Evolutionary conservation across 2,797 vertebrate species (phyloP).

Genomic region (Crypturellus tataupa): DNA sequence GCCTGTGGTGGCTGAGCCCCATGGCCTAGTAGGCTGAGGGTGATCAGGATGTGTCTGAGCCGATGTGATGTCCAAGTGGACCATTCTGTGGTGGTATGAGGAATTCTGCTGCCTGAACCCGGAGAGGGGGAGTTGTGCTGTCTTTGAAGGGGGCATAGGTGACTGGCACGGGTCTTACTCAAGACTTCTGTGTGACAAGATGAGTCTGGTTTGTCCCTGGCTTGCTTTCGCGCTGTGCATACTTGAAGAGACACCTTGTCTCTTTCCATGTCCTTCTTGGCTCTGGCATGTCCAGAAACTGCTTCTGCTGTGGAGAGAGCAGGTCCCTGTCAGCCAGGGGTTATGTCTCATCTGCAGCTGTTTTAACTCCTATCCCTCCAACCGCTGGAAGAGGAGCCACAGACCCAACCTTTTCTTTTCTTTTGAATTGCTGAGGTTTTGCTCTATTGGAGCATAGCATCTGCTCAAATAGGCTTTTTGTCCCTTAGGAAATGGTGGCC

Average conservation of each 20-base stretch:
- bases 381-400: background rate
- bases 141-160: accelerated
- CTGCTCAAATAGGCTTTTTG: background rate
- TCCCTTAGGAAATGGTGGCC: background rate
- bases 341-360: background rate
- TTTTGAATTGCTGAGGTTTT: background rate
- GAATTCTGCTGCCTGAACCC: accelerated
- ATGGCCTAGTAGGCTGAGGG: background rate
- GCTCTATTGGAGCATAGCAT: background rate
- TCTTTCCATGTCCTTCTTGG: background rate
- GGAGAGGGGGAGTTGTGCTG: accelerated
- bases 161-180: accelerated
- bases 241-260: background rate
- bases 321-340: background rate
- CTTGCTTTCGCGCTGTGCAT: background rate
- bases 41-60: background rate
- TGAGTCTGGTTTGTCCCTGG: background rate
- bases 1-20: background rate
- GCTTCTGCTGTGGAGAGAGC: background rate
- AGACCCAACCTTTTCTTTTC: background rate
- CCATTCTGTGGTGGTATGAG: background rate
- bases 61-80: background rate
- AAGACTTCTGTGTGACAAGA: accelerated
- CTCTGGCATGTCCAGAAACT: background rate
- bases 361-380: background rate